phyloP scores from a whole-genome alignment of 2,113 vertebrate species.

The Nycticryphes semicollaris region DNA sequence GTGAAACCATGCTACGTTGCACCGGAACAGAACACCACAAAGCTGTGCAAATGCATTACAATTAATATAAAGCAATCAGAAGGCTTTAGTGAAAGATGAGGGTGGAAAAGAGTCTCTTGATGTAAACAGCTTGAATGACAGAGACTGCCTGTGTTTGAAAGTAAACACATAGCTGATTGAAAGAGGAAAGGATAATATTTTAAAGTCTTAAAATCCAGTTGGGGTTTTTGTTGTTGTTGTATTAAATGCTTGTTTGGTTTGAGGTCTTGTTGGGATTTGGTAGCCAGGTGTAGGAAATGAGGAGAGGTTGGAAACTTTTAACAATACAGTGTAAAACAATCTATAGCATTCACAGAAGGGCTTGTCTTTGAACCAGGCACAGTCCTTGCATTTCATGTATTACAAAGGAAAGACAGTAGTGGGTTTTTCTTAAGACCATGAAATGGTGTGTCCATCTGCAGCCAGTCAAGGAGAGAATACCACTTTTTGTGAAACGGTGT shows the following conservation, averaged over 20 bases:
- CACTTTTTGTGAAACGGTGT: not conserved
- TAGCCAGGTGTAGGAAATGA: not conserved
- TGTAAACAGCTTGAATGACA: not conserved
- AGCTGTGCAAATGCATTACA: rapidly evolving
- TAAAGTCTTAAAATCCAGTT: not conserved
- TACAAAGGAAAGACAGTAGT: conserved; percentile 8
- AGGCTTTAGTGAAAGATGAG: not conserved
- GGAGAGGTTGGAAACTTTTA: not conserved
- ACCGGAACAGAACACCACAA: not conserved
- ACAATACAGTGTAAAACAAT: not conserved
- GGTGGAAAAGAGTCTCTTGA: not conserved
- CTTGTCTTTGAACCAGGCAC: not conserved
- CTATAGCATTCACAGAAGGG: not conserved
- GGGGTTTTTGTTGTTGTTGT: not conserved
- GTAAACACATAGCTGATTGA: not conserved
- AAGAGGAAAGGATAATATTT: not conserved
- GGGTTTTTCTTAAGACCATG: not conserved
- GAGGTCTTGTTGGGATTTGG: not conserved
- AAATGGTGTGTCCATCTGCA: not conserved
- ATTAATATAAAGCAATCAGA: not conserved
- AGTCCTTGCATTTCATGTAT: not conserved
- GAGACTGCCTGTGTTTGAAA: not conserved
- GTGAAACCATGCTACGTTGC: not conserved
- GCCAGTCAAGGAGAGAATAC: not conserved
- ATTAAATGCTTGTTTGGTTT: not conserved